Conservation (phyloP, 2,113 vertebrate genomes). For the Sprattus sprattus region DNA sequence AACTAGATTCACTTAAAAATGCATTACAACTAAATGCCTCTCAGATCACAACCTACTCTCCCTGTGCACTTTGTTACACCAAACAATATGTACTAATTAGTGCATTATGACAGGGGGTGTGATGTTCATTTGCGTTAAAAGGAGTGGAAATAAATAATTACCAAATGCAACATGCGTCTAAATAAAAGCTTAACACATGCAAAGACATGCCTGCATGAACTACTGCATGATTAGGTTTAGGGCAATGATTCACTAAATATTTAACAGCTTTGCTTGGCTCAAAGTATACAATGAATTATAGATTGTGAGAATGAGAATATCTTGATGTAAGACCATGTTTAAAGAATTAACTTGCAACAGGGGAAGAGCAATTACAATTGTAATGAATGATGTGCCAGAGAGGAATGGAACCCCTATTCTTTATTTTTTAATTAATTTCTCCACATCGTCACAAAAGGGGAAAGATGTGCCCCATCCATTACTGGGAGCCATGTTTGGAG, state of each 20-base stretch:
- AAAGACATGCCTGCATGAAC: constrained; percentile 70
- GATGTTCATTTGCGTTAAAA: constrained; percentile 68
- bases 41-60: constrained; percentile 72
- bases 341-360: constrained; percentile 81
- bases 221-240: constrained; percentile 78
- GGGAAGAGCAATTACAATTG: constrained; percentile 78
- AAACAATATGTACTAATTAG: constrained; percentile 73
- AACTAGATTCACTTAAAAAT: constrained; percentile 69
- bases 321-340: constrained; percentile 78
- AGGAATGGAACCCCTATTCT: constrained; percentile 67
- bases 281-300: constrained; percentile 84
- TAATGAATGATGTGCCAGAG: constrained; percentile 74
- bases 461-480: constrained; percentile 63
- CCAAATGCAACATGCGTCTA: constrained; percentile 62
- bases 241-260: constrained; percentile 82
- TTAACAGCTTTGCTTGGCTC: constrained; percentile 81
- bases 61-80: constrained; percentile 59
- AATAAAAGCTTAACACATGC: constrained; percentile 42
- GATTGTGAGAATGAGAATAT: constrained; percentile 73
- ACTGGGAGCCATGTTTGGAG: constrained; percentile 68
- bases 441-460: constrained; percentile 66
- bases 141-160: constrained; percentile 76
- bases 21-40: constrained; percentile 71
- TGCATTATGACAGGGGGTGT: constrained; percentile 69
- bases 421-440: constrained; percentile 81